Evolutionary conservation across 2,797 vertebrate genomes (phyloP), one percentile per base, ranked within the genome.

Genomic region (Tenualosa ilisha): DNA sequence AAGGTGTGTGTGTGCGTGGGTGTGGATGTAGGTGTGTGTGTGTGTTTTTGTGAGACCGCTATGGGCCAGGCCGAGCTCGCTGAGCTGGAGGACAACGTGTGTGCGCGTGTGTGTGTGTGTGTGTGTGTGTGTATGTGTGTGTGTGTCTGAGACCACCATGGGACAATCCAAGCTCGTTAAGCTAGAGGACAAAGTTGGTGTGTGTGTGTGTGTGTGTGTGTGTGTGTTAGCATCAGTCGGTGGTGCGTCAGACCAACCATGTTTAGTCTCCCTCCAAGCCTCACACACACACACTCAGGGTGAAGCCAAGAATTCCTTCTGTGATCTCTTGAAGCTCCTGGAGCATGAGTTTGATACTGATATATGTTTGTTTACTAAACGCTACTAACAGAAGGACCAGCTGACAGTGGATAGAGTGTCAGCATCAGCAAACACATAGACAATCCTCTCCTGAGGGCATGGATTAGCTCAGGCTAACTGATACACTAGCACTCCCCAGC

Each of bases 21-120:
- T n/a, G n/a, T n/a, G n/a, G n/a, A n/a, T n/a, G n/a, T n/a, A n/a
- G n/a, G n/a, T n/a, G n/a, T n/a, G n/a, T n/a, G n/a, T n/a, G n/a
- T n/a, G n/a, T n/a, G n/a, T n/a, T n/a, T n/a, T n/a, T n/a, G n/a
- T 79, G 97, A 99, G 92, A 97, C 97, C 24, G 97, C 97, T 6
- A 97, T 99, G 97, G 95, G 96, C 88, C 97, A 96, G 6, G 93
- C 95, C 11, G 97, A 99, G 86, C 92, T 99, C 87, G 93, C 85
- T 53, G 96, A 96, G 79, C 94, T 99, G 90, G 94, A 97, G 91
- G 91, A 94, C 85, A 97, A 98, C 96, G 98, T 99, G 59, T 85
- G 89, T 43, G 65, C 50, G 46, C 3, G 46, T 46, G 46, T 46
- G 46, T 3, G 46, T 3, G 46, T 1, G 46, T 81, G 81, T 81